Percentiles rank a stretch among this genome's conserved stretches.
Evolutionary conservation across 2,888 invertebrate genomes (phyloP).

Genomic region (Luffia ferchaultella): DNA sequence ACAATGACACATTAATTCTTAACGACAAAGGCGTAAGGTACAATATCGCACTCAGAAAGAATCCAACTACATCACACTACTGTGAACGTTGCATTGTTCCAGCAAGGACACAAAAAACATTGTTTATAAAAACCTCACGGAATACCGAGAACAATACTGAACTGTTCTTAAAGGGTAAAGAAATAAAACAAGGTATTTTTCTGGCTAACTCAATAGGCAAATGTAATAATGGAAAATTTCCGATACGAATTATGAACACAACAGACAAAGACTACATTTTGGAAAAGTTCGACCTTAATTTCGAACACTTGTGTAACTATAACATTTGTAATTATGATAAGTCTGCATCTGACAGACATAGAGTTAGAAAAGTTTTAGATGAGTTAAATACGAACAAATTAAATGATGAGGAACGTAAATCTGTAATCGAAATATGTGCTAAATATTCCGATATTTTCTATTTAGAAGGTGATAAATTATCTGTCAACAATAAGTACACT

Average conservation of each 20-base stretch:
- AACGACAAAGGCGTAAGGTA: no score
- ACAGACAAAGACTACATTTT: no score
- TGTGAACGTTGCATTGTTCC: neutral
- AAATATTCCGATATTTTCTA: conserved; percentile 26
- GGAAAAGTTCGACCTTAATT: neutral
- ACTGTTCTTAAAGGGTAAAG: no score
- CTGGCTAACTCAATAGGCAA: no score
- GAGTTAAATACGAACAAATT: conserved; percentile 14
- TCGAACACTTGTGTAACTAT: neutral
- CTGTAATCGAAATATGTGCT: conserved; percentile 16
- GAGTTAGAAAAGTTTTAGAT: neutral
- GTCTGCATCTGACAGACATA: conserved; percentile 7
- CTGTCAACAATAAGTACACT: conserved; percentile 21
- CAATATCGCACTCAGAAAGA: no score
- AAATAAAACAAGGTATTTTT: no score
- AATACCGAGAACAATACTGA: no score
- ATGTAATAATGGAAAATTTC: no score
- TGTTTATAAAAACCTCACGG: neutral
- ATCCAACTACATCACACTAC: neutral
- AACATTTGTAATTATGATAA: neutral
- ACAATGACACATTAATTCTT: neutral
- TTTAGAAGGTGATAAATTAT: conserved; percentile 21
- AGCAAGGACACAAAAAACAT: conserved; percentile 1
- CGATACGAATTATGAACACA: no score
- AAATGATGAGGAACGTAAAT: conserved; percentile 20